phyloP scores from a whole-genome alignment of 2,888 invertebrate genomes.

The Alitta virens region DNA sequence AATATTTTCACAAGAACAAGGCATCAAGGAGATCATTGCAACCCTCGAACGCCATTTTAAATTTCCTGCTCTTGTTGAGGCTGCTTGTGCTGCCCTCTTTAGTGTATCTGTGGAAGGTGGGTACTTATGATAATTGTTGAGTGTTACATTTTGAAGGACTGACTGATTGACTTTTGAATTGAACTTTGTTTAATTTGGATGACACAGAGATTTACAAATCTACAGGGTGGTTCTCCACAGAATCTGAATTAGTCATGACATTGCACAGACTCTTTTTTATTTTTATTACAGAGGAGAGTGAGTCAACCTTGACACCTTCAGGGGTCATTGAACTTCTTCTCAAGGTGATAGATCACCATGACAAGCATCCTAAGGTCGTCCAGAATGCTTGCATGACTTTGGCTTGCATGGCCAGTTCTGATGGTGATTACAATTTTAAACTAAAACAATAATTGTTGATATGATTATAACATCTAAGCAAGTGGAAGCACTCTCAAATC shows the following conservation, averaged over 20 bases:
- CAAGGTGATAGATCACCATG: conserved; percentile 39
- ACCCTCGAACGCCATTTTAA: conserved; percentile 39
- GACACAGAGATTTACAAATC: no score
- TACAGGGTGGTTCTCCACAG: no score
- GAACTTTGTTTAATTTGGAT: no score
- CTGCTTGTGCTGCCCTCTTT: conserved; percentile 45
- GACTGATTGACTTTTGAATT: no score
- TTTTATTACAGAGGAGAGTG: conserved; percentile 40
- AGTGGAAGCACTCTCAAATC: no score
- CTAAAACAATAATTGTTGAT: no score
- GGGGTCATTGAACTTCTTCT: conserved; percentile 45
- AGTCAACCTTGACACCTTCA: conserved; percentile 37
- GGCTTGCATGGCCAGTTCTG: conserved; percentile 47
- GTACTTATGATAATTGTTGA: no score
- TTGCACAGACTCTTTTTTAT: not conserved
- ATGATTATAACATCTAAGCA: no score
- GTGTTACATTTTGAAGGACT: no score
- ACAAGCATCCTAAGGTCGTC: conserved; percentile 45
- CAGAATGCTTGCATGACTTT: conserved; percentile 51
- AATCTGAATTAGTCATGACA: no score
- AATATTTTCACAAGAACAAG: conserved; percentile 40
- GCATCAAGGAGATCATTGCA: conserved; percentile 39
- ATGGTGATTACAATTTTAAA: conserved; percentile 47
- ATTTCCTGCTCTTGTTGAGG: conserved; percentile 41
- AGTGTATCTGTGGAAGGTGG: conserved; percentile 49